Evolutionary conservation across 2,113 vertebrate genomes (phyloP).

Genomic region (Gracilinanus agilis): DNA sequence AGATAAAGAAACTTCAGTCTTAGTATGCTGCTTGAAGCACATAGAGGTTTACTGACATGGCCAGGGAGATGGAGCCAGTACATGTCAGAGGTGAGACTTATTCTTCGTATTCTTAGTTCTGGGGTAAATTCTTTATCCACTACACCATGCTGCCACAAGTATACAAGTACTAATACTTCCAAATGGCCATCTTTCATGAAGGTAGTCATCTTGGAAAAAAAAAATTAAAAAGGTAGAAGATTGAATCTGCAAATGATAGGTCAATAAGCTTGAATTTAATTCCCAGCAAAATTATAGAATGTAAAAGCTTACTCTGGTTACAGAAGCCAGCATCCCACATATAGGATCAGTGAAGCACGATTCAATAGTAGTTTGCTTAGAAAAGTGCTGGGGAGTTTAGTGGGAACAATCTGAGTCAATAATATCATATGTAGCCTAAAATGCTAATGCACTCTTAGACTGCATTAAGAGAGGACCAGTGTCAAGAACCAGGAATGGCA

Average conservation of each 20-base stretch:
- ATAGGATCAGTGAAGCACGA: no score
- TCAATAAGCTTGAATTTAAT: neutral
- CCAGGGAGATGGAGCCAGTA: neutral
- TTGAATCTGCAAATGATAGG: neutral
- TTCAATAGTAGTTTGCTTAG: no score
- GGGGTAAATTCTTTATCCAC: neutral
- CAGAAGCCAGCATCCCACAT: no score
- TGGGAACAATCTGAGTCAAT: no score
- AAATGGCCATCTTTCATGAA: neutral
- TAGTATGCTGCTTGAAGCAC: neutral
- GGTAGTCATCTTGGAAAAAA: neutral
- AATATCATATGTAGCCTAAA: no score
- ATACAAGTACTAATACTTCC: neutral
- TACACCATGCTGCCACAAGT: neutral
- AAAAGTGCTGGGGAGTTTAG: no score
- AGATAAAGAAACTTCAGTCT: neutral
- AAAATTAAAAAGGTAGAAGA: neutral
- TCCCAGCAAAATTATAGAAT: neutral
- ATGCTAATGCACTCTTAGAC: no score
- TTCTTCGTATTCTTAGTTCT: neutral
- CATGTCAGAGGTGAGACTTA: neutral
- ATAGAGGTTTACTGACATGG: neutral
- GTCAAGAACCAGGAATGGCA: no score
- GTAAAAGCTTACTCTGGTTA: neutral
- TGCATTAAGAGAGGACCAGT: no score